Percentiles rank a stretch among this genome's conserved stretches.
Evolutionary conservation across 1,140 invertebrate species (phyloP).

Genomic region (Aphaenogaster ashmeadi): DNA sequence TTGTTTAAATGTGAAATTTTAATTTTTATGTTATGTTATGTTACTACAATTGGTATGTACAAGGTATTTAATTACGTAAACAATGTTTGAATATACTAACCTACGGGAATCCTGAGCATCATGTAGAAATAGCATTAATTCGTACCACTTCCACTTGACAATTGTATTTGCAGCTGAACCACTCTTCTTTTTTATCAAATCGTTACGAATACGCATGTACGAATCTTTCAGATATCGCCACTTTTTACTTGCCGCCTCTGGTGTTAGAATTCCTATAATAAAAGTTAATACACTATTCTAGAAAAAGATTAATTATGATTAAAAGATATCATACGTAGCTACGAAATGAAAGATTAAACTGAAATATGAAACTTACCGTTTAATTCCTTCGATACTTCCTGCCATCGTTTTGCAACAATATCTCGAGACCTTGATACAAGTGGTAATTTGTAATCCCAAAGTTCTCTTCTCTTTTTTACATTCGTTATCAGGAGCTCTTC

Average conservation of each 20-base stretch:
- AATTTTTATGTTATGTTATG: no score
- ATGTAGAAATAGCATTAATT: constrained; percentile 9
- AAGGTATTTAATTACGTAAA: neutral
- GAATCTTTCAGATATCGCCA: constrained; percentile 27
- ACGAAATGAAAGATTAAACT: neutral
- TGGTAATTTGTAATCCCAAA: constrained; percentile 36
- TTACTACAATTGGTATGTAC: no score
- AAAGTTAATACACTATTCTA: neutral
- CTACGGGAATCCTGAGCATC: constrained; percentile 13
- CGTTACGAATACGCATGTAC: constrained; percentile 21
- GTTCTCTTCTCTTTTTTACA: constrained; percentile 19
- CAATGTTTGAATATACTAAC: constrained; percentile 28
- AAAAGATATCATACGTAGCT: neutral
- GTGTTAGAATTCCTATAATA: constrained; percentile 42
- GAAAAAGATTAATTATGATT: constrained; percentile 10
- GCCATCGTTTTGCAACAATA: neutral
- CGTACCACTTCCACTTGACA: constrained; percentile 27
- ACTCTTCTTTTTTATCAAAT: constrained; percentile 1
- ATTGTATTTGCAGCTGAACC: constrained; percentile 6
- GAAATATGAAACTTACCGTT: constrained; percentile 20
- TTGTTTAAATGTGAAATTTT: no score
- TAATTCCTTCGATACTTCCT: constrained; percentile 27
- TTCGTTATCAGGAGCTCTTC: constrained; percentile 9
- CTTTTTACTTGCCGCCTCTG: constrained; percentile 28
- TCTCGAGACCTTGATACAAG: constrained; percentile 16